Evolutionary conservation across 2,797 vertebrate species (phyloP).

Genomic region (Fratercula arctica): DNA sequence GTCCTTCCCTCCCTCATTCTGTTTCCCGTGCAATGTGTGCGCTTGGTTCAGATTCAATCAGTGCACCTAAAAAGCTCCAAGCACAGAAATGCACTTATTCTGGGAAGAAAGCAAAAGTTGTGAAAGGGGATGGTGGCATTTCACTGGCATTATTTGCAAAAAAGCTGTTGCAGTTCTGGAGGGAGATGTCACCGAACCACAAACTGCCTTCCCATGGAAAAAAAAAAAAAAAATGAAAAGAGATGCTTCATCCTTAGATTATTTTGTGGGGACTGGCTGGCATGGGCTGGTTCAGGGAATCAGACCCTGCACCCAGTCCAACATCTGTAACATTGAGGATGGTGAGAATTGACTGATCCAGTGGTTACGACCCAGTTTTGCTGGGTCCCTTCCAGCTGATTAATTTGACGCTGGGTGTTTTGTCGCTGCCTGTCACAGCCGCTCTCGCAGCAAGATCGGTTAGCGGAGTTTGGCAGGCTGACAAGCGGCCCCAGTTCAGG

Average conservation of each 20-base stretch:
- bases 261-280: neutral
- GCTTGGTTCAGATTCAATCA: neutral
- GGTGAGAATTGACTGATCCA: neutral
- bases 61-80: neutral
- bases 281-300: neutral
- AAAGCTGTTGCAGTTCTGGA: neutral
- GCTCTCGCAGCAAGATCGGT: neutral
- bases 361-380: neutral
- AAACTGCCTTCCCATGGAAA: neutral
- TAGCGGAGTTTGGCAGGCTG: constrained; percentile 10
- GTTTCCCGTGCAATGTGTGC: neutral
- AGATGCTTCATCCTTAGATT: neutral
- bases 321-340: neutral
- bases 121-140: neutral
- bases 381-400: constrained; percentile 27
- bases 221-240: neutral
- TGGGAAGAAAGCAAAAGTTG: neutral
- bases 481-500: neutral
- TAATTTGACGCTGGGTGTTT: neutral
- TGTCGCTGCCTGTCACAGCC: neutral
- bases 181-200: neutral
- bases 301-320: neutral
- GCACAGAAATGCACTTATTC: neutral
- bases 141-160: neutral
- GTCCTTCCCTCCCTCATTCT: neutral